Evolutionary conservation across 1,140 invertebrate genomes (phyloP), one percentile per base, ranked within the genome.

Genomic region (Heliconius melpomene): DNA sequence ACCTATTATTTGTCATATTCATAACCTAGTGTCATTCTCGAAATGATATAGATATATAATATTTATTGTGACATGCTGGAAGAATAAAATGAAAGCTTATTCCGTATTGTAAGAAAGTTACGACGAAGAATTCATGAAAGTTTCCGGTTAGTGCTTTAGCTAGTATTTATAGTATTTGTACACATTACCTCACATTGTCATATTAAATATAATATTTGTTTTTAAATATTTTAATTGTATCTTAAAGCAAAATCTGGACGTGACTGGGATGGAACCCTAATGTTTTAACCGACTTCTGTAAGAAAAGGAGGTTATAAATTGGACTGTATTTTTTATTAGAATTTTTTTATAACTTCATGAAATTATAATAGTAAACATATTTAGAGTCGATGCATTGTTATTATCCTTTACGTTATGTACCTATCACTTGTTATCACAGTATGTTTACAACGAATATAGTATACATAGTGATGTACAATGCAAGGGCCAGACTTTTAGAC

Each of bases 381-480:
- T 66, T 66, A 26, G 13, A 6, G 71, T 72, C 32, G 7, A 32
- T 38, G 16, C 20, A 16, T 36, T n/a, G 32, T 38, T 72, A 7
- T 20, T 32, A 72, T 18, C 32, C 9, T 60, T n/a, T 60, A 18
- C 20, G 2, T 60, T n/a, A 72, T 72, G 8, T 18, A 32, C 66
- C 9, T 50, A 71, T 84, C 85, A 89, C 82, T 88, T 88, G 87
- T 91, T 89, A 89, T 81, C 60, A 86, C 60, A 66, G 23, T 89
- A 88, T 88, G 87, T 89, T 89, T 91, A 93, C 90, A 93, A 93
- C 91, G 91, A 92, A 93, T 86, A 89, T 91, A 88, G 84, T 84
- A 85, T 85, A 83, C 81, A 79, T 74, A 79, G 20, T 40, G 50
- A 40, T 66, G 54, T 23, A 66, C 54, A 38, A 38, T 38, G 23